phyloP scores from a whole-genome alignment of 2,113 vertebrate species.

The Vidua chalybeata region DNA sequence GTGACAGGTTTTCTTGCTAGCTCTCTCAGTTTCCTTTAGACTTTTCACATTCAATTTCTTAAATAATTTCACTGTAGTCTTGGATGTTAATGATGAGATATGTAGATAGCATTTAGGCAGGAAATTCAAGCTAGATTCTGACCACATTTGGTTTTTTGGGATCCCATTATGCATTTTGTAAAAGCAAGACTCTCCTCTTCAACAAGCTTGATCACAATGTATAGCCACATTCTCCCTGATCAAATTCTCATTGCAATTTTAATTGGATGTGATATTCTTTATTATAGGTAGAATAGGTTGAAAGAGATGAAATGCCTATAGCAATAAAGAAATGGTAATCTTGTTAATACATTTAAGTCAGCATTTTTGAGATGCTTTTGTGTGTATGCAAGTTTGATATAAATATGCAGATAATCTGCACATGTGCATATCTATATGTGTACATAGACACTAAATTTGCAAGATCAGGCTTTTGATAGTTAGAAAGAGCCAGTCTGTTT shows the following conservation, averaged over 20 bases:
- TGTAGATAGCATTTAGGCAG: neutral
- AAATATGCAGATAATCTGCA: neutral
- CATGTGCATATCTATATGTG: rapidly evolving
- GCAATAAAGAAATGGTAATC: neutral
- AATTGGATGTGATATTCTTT: neutral
- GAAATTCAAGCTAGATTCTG: neutral
- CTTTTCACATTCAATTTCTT: neutral
- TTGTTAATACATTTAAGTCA: neutral
- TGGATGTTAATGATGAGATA: neutral
- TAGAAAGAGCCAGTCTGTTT: neutral
- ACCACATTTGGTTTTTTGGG: neutral
- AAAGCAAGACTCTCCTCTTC: neutral
- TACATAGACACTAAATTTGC: neutral
- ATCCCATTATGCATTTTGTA: neutral
- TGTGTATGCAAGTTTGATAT: neutral
- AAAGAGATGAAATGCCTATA: neutral
- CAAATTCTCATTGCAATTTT: neutral
- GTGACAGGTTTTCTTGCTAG: neutral
- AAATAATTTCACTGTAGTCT: neutral
- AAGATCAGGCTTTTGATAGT: neutral
- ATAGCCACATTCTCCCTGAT: neutral
- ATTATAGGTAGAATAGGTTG: neutral
- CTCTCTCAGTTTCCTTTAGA: neutral
- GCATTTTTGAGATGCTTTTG: neutral
- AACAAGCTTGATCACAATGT: neutral